Base-by-base conservation (phyloP, 2,797 vertebrate species). In the Rhyacichthys aspro region DNA sequence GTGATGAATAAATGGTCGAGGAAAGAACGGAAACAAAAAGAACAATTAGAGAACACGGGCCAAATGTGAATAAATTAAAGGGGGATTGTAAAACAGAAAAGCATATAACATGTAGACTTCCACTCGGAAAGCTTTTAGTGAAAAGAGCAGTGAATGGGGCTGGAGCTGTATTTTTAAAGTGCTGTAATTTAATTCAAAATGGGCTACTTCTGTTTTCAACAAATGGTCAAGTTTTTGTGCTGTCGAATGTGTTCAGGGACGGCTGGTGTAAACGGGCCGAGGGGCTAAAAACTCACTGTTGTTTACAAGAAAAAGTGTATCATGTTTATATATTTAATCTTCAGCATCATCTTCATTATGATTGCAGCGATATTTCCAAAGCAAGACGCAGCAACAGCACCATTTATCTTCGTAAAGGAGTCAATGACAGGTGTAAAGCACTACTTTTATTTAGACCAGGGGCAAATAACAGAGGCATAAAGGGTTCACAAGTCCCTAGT, bases 31-130 rank as follows among this genome's bases (percentile, higher is more conserved):
- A 74, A 88, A 76, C 44, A 72, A 77, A 74, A 71, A 1, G 48
- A 76, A 62, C 69, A 78, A 85, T 83, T 70, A 73, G 67, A 19
- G 55, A 84, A 67, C 57, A 60, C n/a, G 8, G 19, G 67, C 36
- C 64, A 76, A 81, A 81, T 63, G 57, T 59, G 67, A 84, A 82
- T 79, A 65, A 71, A 79, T 79, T 72, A 78, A 11, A 19, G 38
- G 32, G 76, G 75, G 76, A 69, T 72, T 63, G 59, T 45, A 60
- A 28, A 23, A 9, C 54, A 39, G 49, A 59, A 57, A 11, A 37
- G 70, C 62, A 72, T n/a, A 38, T 76, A 46, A 81, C 50, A 46
- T 9, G 32, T 69, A 45, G 39, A 53, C 37, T 61, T 69, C 8
- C 5, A 65, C 63, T 70, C 8, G 11, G 15, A 67, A 82, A 74